These are phyloP conservation scores for Drosophila robusta DNA, from an alignment of 2,888 invertebrate genomes.

Conservation along the genomic window DNA sequence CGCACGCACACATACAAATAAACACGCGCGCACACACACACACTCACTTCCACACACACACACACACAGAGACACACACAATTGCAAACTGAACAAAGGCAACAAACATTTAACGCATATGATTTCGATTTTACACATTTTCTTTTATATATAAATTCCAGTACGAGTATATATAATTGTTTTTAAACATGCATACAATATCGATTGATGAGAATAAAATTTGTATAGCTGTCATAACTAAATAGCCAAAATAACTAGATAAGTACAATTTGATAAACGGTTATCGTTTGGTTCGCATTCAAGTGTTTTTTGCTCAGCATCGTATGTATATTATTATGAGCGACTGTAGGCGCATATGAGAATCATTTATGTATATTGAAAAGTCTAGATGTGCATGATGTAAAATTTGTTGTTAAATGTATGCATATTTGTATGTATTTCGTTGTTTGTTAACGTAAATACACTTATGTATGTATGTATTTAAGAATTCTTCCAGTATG, in stretches of 20 bases:
- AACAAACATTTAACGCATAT: constrained; percentile 3
- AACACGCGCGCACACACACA: not conserved
- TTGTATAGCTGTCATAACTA: constrained; percentile 19
- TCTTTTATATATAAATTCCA: constrained; percentile 8
- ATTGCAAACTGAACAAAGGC: constrained; percentile 9
- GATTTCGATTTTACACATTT: constrained; percentile 17
- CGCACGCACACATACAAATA: constrained; percentile 9
- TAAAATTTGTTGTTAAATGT: constrained; percentile 61
- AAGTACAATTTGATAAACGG: constrained; percentile 14
- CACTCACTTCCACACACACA: constrained; percentile 9
- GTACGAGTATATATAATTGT: constrained; percentile 17
- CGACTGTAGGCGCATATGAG: constrained; percentile 10
- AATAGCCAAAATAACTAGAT: constrained; percentile 35
- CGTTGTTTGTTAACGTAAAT: constrained; percentile 28
- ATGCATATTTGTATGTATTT: constrained; percentile 32
- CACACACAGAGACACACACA: constrained; percentile 4
- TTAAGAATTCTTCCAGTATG: constrained; percentile 56
- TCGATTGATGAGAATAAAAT: constrained; percentile 17
- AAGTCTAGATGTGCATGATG: constrained; percentile 37
- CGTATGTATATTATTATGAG: constrained; percentile 22
- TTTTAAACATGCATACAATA: constrained; percentile 27
- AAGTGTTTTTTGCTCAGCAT: constrained; percentile 35
- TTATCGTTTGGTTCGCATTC: constrained; percentile 15
- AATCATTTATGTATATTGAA: constrained; percentile 8
- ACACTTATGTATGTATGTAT: constrained; percentile 30